These are phyloP conservation scores for Tyrophagus putrescentiae DNA, from an alignment of 1,140 invertebrate species.

Conservation along the genomic window DNA sequence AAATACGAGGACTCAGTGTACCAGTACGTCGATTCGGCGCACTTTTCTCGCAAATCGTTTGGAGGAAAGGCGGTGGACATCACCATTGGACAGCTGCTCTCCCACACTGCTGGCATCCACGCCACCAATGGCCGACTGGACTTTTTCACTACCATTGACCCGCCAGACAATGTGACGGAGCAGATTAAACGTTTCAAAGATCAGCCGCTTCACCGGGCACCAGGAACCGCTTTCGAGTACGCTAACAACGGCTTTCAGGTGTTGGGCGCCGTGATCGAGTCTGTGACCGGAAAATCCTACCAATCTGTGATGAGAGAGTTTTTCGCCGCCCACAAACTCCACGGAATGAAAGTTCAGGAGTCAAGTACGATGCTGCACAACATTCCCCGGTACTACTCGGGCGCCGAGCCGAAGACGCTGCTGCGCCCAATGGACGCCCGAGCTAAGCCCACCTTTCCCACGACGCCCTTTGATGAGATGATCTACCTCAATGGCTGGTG, in stretches of 20 bases:
- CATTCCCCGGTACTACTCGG: background rate
- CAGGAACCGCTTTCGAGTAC: background rate
- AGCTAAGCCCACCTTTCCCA: no score
- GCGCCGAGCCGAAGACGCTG: no score
- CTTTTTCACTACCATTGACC: constrained; percentile 20
- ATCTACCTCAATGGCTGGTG: background rate
- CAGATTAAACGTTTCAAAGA: background rate
- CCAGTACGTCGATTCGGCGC: background rate
- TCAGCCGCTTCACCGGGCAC: background rate
- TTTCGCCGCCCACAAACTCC: background rate
- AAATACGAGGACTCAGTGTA: constrained; percentile 32
- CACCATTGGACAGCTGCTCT: background rate
- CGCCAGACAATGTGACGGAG: background rate
- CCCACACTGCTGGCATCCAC: constrained; percentile 3
- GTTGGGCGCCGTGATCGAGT: background rate
- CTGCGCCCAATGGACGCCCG: no score
- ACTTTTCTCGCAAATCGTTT: constrained; percentile 3
- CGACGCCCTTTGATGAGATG: no score
- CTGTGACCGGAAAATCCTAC: background rate
- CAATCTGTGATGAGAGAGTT: background rate
- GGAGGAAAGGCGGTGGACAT: constrained; percentile 3
- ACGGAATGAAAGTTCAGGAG: background rate
- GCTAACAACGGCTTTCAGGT: background rate
- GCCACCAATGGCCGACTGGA: background rate
- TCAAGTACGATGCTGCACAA: background rate